Conservation (phyloP, 2,113 vertebrate species). For the Plotosus lineatus region DNA sequence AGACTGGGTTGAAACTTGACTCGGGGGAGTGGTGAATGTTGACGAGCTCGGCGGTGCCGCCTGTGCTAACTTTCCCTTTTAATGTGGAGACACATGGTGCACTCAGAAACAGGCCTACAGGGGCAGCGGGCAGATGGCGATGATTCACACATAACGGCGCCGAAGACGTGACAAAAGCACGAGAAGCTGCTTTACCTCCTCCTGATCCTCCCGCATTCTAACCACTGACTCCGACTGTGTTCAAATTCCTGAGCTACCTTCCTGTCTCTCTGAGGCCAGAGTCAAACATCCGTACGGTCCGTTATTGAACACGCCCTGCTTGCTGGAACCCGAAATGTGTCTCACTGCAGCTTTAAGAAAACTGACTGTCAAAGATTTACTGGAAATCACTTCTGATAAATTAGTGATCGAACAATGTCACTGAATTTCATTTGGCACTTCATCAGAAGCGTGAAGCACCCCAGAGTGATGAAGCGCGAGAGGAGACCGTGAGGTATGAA, state of each 20-base stretch:
- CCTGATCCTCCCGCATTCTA: neutral
- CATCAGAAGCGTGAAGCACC: neutral
- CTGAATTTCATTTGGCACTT: neutral
- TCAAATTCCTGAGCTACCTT: too few species aligned
- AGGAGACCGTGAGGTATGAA: neutral
- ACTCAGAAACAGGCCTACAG: conserved; percentile 18
- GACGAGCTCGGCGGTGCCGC: neutral
- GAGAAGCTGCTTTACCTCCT: conserved; percentile 8
- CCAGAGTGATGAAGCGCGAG: neutral
- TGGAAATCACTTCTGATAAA: neutral
- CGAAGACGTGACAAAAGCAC: conserved; percentile 15
- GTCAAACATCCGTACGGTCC: neutral
- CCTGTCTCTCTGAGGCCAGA: neutral
- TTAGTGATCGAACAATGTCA: neutral
- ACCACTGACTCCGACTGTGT: neutral
- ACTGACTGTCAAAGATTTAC: neutral
- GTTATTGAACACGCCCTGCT: neutral
- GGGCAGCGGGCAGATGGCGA: conserved; percentile 4
- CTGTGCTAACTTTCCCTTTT: neutral
- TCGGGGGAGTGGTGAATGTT: conserved; percentile 5
- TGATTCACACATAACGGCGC: neutral
- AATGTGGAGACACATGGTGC: conserved; percentile 15
- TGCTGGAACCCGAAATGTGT: too few species aligned
- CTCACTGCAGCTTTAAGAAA: neutral
- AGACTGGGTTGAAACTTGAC: neutral